A percentile compares a stretch with the other conserved stretches of the same genome.
Evolutionary conservation across 2,888 invertebrate species (phyloP).

Genomic region (Dryococelus australis): DNA sequence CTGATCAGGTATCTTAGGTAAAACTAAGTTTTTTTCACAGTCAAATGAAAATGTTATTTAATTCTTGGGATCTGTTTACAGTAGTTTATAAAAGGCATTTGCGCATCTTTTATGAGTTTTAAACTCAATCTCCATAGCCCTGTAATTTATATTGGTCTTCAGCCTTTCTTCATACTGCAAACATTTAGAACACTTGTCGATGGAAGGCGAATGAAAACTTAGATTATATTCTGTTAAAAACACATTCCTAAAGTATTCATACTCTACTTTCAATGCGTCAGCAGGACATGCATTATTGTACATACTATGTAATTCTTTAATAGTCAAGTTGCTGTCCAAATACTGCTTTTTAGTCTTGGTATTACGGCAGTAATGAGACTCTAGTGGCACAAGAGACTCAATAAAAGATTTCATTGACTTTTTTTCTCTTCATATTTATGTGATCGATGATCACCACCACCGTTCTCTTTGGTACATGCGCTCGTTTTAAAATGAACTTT

Average conservation of each 20-base stretch:
- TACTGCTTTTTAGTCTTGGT: neutral
- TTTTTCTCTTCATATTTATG: constrained; percentile 19
- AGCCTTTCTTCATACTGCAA: neutral
- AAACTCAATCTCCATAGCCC: neutral
- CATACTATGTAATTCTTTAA: neutral
- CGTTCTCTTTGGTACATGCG: neutral
- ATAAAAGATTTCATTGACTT: neutral
- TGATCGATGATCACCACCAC: neutral
- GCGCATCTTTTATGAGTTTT: too few relatives aligned
- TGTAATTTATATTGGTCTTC: neutral
- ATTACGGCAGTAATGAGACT: constrained; percentile 13
- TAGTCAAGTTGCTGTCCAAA: neutral
- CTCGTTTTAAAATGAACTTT: neutral
- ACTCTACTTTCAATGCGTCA: constrained; percentile 35
- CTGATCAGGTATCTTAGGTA: constrained; percentile 54
- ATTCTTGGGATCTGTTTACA: constrained; percentile 44
- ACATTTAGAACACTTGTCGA: constrained; percentile 42
- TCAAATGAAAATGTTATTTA: constrained; percentile 50
- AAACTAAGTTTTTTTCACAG: constrained; percentile 52
- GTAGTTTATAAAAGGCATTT: constrained; percentile 48
- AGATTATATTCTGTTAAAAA: constrained; percentile 47
- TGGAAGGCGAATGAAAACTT: constrained; percentile 45
- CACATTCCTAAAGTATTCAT: constrained; percentile 42
- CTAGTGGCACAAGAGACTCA: constrained; percentile 24
- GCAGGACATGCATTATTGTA: neutral